Evolutionary conservation across 1,140 invertebrate species (phyloP), one percentile per base, ranked within the genome.

Genomic region (Matsumurasca onukii): DNA sequence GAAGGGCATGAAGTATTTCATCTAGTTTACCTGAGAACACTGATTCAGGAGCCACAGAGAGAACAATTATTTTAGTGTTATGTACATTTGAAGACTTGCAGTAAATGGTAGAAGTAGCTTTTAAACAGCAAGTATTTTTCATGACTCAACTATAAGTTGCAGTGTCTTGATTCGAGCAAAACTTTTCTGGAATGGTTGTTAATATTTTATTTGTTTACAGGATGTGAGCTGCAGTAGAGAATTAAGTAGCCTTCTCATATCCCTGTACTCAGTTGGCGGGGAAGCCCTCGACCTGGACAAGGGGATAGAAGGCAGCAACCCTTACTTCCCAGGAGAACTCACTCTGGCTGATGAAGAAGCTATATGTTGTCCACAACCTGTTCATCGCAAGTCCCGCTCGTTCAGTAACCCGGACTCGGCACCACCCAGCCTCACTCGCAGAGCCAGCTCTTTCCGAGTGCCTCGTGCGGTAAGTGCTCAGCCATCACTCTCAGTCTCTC

Each of bases 231-330:
- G 86, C 72, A 83, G 81, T 39, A 81, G 83, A 1, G 85, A 88
- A 73, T 76, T 89, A 63, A 82, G 85, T 1, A 84, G 83, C 1
- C 78, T 88, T 24, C 76, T 88, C n/a, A 80, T 86, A 2, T 87
- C 86, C 68, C 72, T 88, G 20, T 87, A 84, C 71, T 85, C 84
- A 0, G 82, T 83, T 70, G 73, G 30, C 66, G 72, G 67, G 20
- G 45, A 72, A 24, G n/a, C n/a, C n/a, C n/a, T n/a, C n/a, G n/a
- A n/a, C n/a, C n/a, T n/a, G n/a, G 65, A 69, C 45, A 61, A 66
- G 48, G 31, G 48, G 20, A 62, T 51, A 30, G 61, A 22, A 29
- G 55, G 22, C 45, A 25, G 15, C 24, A 79, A 81, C 69, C 75
- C 78, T 0, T 79, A 81, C 59, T 20, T 22, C 17, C 5, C 22